A percentile compares a stretch with the other conserved stretches of the same genome.
Conservation (phyloP, 1,140 invertebrate genomes). For the Zaprionus kolodkinae region DNA sequence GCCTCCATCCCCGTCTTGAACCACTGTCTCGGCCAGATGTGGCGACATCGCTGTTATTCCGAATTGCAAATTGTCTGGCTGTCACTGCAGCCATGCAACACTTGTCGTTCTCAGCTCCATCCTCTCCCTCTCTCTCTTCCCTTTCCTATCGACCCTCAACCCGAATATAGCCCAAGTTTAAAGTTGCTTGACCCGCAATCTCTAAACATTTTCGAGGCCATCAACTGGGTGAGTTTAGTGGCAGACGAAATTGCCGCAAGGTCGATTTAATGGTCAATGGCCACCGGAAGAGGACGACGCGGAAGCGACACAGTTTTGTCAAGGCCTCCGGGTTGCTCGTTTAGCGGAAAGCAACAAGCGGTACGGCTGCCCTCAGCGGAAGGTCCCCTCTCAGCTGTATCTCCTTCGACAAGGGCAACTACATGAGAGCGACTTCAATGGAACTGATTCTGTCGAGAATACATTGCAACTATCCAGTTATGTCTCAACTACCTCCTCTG, state of each 20-base stretch:
- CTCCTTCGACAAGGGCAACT: background rate
- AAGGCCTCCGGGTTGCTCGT: background rate
- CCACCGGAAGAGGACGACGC: background rate
- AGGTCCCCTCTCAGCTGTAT: background rate
- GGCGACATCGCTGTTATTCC: slow-evolving; percentile 2
- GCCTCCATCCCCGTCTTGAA: background rate
- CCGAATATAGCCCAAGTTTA: background rate
- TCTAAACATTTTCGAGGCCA: slow-evolving; percentile 10
- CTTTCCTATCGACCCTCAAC: background rate
- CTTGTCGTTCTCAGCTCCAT: background rate
- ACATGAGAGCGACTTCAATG: background rate
- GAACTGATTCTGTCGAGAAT: background rate
- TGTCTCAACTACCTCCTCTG: slow-evolving; percentile 4
- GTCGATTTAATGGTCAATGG: slow-evolving; percentile 2
- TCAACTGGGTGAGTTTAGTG: background rate
- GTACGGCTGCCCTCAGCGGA: background rate
- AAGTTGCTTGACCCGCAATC: slow-evolving; percentile 2
- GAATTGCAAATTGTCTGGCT: slow-evolving; percentile 23
- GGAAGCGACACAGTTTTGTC: background rate
- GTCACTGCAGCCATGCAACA: slow-evolving; percentile 17
- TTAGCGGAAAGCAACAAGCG: slow-evolving; percentile 1
- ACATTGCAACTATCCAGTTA: slow-evolving; percentile 30
- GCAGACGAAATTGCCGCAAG: background rate
- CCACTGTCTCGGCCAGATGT: slow-evolving; percentile 14
- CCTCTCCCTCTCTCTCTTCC: background rate